Percentiles rank a stretch among this genome's conserved stretches.
These are phyloP conservation scores for Horisme vitalbata DNA, from an alignment of 2,888 invertebrate species.

Conservation along the genomic window DNA sequence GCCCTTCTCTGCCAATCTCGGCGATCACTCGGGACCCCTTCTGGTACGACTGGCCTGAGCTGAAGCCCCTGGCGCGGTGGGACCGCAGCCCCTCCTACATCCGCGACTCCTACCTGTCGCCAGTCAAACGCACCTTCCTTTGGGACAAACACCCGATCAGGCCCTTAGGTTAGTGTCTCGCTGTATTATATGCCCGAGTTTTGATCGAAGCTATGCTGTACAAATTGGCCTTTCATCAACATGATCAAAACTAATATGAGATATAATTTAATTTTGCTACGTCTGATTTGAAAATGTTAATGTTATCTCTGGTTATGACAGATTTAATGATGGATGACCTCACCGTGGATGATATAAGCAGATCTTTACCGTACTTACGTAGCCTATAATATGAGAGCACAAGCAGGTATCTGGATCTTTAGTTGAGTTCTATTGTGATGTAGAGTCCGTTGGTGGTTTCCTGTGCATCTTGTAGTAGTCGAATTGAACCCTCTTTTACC, in stretches of 20 bases:
- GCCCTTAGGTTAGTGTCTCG: conserved; percentile 91
- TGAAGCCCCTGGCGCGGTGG: conserved; percentile 89
- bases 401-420: conserved; percentile 56
- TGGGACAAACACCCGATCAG: conserved; percentile 96
- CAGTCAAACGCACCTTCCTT: conserved; percentile 94
- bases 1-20: conserved; percentile 89
- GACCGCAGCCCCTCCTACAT: conserved; percentile 90
- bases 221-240: conserved; percentile 57
- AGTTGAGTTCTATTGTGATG: conserved; percentile 30
- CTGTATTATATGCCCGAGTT: conserved; percentile 66
- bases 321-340: conserved; percentile 80
- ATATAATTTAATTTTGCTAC: conserved; percentile 30
- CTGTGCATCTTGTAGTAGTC: conserved; percentile 24
- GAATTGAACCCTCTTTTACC: conserved; percentile 16
- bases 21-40: conserved; percentile 93
- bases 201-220: conserved; percentile 60
- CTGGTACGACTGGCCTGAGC: conserved; percentile 93
- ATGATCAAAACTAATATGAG: conserved; percentile 40
- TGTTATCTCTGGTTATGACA: conserved; percentile 60
- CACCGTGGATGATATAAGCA: conserved; percentile 75
- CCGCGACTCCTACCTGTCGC: conserved; percentile 94
- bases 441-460: conserved; percentile 26
- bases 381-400: conserved; percentile 67
- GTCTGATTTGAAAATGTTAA: conserved; percentile 36
- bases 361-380: conserved; percentile 77